These are phyloP conservation scores for Copidosoma aretas DNA, from an alignment of 2,888 invertebrate species.

Conservation along the genomic window DNA sequence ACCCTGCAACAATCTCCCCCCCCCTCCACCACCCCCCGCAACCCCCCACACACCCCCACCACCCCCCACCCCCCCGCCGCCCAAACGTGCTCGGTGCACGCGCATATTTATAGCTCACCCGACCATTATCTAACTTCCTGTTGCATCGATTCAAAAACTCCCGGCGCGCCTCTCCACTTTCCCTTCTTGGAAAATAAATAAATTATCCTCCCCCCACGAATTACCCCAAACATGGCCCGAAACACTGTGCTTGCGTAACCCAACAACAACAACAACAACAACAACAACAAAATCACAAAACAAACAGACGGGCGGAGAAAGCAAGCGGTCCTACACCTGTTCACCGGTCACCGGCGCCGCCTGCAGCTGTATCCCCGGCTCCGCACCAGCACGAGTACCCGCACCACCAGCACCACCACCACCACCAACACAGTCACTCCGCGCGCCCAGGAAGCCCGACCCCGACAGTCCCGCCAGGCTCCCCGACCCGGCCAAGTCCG, in stretches of 20 bases:
- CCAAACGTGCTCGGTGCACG: too few relatives aligned
- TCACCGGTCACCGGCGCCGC: slow-evolving; percentile 5
- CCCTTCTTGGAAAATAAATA: too few relatives aligned
- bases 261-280: background rate
- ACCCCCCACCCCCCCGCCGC: too few relatives aligned
- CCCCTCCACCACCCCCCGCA: too few relatives aligned
- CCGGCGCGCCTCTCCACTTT: too few relatives aligned
- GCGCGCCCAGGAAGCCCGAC: slow-evolving; percentile 10
- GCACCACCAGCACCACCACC: background rate
- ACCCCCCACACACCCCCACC: too few relatives aligned
- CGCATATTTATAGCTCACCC: too few relatives aligned
- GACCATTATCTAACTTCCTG: too few relatives aligned
- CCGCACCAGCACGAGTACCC: background rate
- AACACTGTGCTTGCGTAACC: background rate
- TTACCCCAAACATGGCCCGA: too few relatives aligned
- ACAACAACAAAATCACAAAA: background rate
- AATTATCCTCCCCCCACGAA: too few relatives aligned
- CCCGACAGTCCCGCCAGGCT: slow-evolving; percentile 29
- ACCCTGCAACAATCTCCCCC: too few relatives aligned
- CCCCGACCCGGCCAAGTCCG: slow-evolving; percentile 22
- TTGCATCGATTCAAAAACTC: too few relatives aligned
- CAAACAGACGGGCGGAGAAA: background rate
- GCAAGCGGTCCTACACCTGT: slow-evolving; percentile 25
- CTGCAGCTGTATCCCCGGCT: background rate
- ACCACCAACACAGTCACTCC: background rate